Evolutionary conservation across 2,888 invertebrate genomes (phyloP), one percentile per base, ranked within the genome.

Genomic region (Hyles lineata): DNA sequence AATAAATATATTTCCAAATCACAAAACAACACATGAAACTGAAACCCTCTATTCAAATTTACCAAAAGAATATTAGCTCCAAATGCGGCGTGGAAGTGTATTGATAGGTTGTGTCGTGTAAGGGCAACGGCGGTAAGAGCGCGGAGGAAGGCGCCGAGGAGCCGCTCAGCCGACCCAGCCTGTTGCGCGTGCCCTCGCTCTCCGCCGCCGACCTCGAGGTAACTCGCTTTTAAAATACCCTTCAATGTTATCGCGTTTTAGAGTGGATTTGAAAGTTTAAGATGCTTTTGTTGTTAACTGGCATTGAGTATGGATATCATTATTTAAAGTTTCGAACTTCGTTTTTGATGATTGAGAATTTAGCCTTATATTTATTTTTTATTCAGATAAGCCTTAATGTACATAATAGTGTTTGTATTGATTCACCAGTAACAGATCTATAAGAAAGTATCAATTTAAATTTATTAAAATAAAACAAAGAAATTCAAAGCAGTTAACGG

Each of bases 201-300:
- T 96, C 96, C 29, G 95, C 95, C 77, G 95, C 96, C 75, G 96
- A 96, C 86, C 92, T 96, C 72, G 92, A 94, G 93, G 94, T 94
- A 87, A 61, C 43, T 29, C 60, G 62, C 43, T 63, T 63, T 63
- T 15, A 21, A 63, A 63, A 21, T 35, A 63, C 63, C 43, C 21
- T 63, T 43, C 21, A 9, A 63, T 67, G 43, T 67, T 67, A 43
- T 67, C 43, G 21, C 43, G 9, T 43, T 43, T 43, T 11, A 43
- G 2, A 21, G 43, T 63, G 19, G 35, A 35, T 43, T 11, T 63
- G 35, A 15, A 21, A 15, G 15, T 63, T 62, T 63, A 11, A n/a
- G 32, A 11, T 25, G 60, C 25, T 25, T 61, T 61, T 60, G 29
- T 29, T 32, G 21, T 43, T 63, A 21, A 63, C n/a, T 63, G n/a